Percentiles rank a stretch among this genome's conserved stretches.
These are phyloP conservation scores for Oryzias woworae DNA, from an alignment of 2,113 vertebrate species.

Conservation along the genomic window DNA sequence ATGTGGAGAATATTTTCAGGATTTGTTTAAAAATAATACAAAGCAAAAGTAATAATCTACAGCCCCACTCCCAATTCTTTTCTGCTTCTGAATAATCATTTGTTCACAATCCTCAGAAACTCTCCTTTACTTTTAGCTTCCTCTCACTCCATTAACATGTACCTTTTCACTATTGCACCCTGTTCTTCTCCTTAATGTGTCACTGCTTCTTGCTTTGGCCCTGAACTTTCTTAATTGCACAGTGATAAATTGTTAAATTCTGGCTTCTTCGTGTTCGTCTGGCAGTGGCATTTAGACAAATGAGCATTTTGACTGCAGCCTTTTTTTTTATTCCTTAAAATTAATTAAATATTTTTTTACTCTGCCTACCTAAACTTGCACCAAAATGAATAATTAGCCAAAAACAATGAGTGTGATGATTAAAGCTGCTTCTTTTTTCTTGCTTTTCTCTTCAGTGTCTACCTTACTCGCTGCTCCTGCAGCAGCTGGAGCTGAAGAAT, in stretches of 20 bases:
- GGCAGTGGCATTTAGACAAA: slow-evolving; percentile 65
- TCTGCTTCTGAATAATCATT: slow-evolving; percentile 55
- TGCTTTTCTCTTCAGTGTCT: slow-evolving; percentile 75
- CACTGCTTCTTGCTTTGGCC: slow-evolving; percentile 20
- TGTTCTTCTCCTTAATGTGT: slow-evolving; percentile 46
- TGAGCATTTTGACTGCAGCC: slow-evolving; percentile 31
- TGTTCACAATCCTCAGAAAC: slow-evolving; percentile 51
- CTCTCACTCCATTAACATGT: slow-evolving; percentile 33
- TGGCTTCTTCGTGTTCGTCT: slow-evolving; percentile 22
- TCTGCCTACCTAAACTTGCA: slow-evolving; percentile 10
- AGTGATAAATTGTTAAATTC: slow-evolving; percentile 39
- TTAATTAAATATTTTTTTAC: slow-evolving; percentile 16
- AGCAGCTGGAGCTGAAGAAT: slow-evolving; percentile 96
- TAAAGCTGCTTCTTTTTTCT: neutral
- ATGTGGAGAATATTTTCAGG: no score
- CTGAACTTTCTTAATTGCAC: slow-evolving; percentile 54
- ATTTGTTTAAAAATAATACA: no score
- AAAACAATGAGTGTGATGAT: neutral
- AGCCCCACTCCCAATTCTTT: neutral
- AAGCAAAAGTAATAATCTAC: no score
- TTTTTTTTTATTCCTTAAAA: slow-evolving; percentile 22
- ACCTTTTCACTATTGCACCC: slow-evolving; percentile 31
- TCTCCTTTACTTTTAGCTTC: slow-evolving; percentile 30
- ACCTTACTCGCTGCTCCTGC: slow-evolving; percentile 95
- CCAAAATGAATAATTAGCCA: no score